Evolutionary conservation across 2,888 invertebrate species (phyloP).

Genomic region (Psylliodes chrysocephalus): DNA sequence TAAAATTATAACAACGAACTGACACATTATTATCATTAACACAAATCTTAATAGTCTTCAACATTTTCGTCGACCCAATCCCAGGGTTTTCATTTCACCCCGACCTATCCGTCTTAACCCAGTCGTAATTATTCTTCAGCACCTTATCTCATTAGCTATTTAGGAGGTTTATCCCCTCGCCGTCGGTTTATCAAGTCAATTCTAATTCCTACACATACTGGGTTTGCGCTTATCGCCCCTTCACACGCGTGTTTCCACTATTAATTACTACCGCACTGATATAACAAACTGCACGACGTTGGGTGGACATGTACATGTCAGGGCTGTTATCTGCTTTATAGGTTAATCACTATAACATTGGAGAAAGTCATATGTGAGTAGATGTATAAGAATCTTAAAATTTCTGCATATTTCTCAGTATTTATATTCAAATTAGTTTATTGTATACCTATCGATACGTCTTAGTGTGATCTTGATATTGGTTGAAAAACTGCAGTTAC

Average conservation of each 20-base stretch:
- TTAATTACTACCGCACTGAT: constrained; percentile 9
- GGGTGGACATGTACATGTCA: background rate
- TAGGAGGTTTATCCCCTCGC: constrained; percentile 24
- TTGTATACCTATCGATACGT: too few relatives aligned
- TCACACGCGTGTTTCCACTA: constrained; percentile 20
- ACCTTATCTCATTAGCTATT: constrained; percentile 37
- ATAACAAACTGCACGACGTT: background rate
- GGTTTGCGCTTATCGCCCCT: constrained; percentile 17
- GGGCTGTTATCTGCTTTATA: background rate
- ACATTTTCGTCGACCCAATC: constrained; percentile 11
- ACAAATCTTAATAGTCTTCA: constrained; percentile 16
- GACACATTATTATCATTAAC: background rate
- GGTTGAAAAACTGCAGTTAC: too few relatives aligned
- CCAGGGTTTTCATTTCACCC: constrained; percentile 16
- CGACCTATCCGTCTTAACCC: constrained; percentile 27
- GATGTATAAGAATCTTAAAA: too few relatives aligned
- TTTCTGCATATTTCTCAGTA: too few relatives aligned
- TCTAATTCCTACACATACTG: constrained; percentile 22
- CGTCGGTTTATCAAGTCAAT: constrained; percentile 32
- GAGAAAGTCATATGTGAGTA: too few relatives aligned
- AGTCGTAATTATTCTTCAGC: constrained; percentile 28
- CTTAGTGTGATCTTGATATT: too few relatives aligned
- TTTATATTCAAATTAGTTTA: too few relatives aligned
- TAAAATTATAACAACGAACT: background rate
- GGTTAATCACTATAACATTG: background rate